Conservation (phyloP, 2,888 invertebrate genomes). For the Allygus modestus region DNA sequence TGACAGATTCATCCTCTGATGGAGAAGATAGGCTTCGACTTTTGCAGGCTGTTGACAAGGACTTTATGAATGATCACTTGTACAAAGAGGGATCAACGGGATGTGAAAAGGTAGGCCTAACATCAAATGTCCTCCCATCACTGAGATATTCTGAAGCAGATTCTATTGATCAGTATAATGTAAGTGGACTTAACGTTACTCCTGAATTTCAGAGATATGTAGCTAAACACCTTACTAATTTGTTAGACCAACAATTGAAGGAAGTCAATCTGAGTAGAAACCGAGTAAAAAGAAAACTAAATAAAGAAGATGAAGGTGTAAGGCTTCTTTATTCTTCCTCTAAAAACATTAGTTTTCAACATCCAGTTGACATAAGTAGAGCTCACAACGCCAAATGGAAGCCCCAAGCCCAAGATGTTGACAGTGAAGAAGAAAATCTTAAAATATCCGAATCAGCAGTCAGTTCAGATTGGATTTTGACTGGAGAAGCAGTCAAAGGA, state of each 20-base stretch:
- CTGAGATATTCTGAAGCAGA: neutral
- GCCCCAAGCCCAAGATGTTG: neutral
- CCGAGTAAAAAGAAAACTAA: neutral
- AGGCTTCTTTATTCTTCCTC: slow-evolving; percentile 7
- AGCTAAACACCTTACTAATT: slow-evolving; percentile 1
- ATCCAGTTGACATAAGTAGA: slow-evolving; percentile 22
- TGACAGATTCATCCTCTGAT: slow-evolving; percentile 16
- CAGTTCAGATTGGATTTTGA: slow-evolving; percentile 36
- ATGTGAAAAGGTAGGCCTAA: neutral
- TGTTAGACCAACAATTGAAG: slow-evolving; percentile 24
- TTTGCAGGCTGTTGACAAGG: neutral
- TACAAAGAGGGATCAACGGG: neutral
- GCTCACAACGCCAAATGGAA: neutral
- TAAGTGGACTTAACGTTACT: neutral
- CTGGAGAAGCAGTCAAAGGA: slow-evolving; percentile 30
- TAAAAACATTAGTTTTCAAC: neutral
- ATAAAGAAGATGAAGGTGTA: neutral
- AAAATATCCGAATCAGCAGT: slow-evolving; percentile 6
- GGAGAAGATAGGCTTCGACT: neutral
- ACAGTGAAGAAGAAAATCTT: slow-evolving; percentile 33
- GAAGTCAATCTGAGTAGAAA: neutral
- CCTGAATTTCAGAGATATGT: slow-evolving; percentile 14
- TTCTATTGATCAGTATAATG: neutral
- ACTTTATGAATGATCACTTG: neutral
- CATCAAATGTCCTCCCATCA: neutral